Evolutionary conservation across 2,797 vertebrate species (phyloP).

Genomic region (Xiphophorus birchmanni): DNA sequence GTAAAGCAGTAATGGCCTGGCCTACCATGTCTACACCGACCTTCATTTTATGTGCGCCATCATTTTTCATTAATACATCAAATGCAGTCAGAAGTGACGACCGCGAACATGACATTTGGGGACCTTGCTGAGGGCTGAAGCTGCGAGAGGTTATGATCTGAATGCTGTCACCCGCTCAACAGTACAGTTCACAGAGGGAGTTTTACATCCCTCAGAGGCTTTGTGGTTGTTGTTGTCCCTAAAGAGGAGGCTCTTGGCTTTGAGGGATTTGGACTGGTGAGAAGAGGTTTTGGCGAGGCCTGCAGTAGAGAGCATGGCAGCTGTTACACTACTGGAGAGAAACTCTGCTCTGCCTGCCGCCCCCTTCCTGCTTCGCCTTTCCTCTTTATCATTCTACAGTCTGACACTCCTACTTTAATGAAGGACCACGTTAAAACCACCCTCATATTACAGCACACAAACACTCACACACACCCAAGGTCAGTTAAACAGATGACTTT

Average conservation of each 20-base stretch:
- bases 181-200: slow-evolving; percentile 27
- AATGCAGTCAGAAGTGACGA: slow-evolving; percentile 31
- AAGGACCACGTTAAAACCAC: slow-evolving; percentile 70
- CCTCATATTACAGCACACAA: slow-evolving; percentile 56
- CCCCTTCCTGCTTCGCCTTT: slow-evolving; percentile 22
- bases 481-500: slow-evolving; percentile 76
- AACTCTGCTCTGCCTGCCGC: slow-evolving; percentile 33
- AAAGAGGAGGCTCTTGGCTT: slow-evolving; percentile 53
- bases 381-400: slow-evolving; percentile 41
- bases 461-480: slow-evolving; percentile 62
- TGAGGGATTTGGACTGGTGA: slow-evolving; percentile 54
- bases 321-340: slow-evolving; percentile 66
- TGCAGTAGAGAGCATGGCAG: slow-evolving; percentile 50
- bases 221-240: slow-evolving; percentile 39
- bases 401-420: slow-evolving; percentile 69
- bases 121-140: slow-evolving; percentile 37
- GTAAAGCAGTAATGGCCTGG: background rate
- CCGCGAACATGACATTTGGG: slow-evolving; percentile 8
- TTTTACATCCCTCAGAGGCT: slow-evolving; percentile 39
- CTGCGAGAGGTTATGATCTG: background rate
- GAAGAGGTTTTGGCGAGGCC: slow-evolving; percentile 60
- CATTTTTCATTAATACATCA: slow-evolving; percentile 23
- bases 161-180: slow-evolving; percentile 28
- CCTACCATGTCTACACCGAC: background rate
- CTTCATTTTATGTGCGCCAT: slow-evolving; percentile 24